Evolutionary conservation across 2,797 vertebrate species (phyloP).

Genomic region (Holocentrus rufus): DNA sequence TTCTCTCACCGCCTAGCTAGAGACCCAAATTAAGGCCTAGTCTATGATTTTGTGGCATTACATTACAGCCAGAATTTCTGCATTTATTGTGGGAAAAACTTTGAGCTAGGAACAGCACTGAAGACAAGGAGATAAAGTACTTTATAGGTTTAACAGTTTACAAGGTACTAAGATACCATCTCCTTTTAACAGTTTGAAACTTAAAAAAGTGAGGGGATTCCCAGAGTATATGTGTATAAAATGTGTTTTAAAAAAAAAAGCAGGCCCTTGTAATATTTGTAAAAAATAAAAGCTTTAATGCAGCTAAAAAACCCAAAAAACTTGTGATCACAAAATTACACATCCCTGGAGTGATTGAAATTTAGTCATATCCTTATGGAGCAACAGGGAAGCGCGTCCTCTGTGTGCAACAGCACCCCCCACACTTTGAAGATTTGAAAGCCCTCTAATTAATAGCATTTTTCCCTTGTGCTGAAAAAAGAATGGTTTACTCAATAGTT

Average conservation of each 20-base stretch:
- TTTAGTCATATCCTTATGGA: conserved; percentile 80
- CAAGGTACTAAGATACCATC: no score
- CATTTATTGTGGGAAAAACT: conserved; percentile 12
- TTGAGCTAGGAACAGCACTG: not conserved
- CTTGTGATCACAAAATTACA: conserved; percentile 72
- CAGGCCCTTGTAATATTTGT: conserved; percentile 18
- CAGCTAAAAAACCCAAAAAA: conserved; percentile 50
- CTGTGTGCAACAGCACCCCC: conserved; percentile 60
- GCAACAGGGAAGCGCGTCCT: conserved; percentile 76
- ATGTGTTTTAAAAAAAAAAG: conserved; percentile 9
- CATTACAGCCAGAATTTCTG: conserved; percentile 19
- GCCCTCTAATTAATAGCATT: conserved; percentile 83
- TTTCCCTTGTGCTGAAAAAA: conserved; percentile 70
- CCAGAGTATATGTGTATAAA: conserved; percentile 20
- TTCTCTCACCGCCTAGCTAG: conserved; percentile 40
- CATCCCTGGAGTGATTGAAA: conserved; percentile 70
- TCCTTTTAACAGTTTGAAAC: conserved; percentile 11
- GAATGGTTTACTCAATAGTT: conserved; percentile 81
- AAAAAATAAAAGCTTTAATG: conserved; percentile 57
- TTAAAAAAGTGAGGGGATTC: conserved; percentile 21
- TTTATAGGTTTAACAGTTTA: no score
- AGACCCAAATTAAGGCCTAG: conserved; percentile 22
- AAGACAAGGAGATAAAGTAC: no score
- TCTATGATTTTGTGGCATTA: conserved; percentile 22
- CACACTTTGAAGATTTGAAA: conserved; percentile 83